Evolutionary conservation across 2,888 invertebrate genomes (phyloP), one percentile per base, ranked within the genome.

Genomic region (Oligia latruncula): DNA sequence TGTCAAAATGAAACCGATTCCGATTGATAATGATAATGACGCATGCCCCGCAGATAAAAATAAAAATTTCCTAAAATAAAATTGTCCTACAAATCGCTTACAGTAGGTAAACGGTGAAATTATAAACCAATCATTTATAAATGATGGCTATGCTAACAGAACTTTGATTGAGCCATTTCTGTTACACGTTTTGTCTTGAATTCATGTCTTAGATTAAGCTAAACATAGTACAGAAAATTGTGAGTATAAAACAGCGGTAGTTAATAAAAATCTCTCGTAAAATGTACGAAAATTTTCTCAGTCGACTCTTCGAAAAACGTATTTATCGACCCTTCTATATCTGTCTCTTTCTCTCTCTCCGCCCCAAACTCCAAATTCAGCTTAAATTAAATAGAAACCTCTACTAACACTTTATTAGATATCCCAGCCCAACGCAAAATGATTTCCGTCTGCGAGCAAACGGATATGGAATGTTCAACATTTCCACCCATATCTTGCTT

Each of bases 391-490:
- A 85, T 86, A 77, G 68, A 77, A 86, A 73, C 71, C 70, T 67
- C 72, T 62, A 49, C 66, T 71, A 73, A 75, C 86, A 71, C 60
- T 88, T 86, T 86, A 86, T 86, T 75, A 75, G 67, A 67, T 55
- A 74, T 62, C 65, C 60, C 64, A 35, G 62, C 67, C 84, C 87
- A 81, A 83, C 77, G 84, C 75, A 72, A 79, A 85, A 83, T 86
- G 85, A 89, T 90, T 90, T 90, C 89, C 87, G 83, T 78, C 71
- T 80, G 85, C 86, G 77, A 66, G 72, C 77, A 83, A 89, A 86
- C 90, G 93, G 93, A 91, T 92, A 90, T 92, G 89, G 91, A 89
- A 88, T 87, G 83, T 80, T 85, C 84, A 87, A 87, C 86, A 85
- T 87, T 83, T 73, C 77, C 71, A 71, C 64, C 77, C 71, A 84